These are phyloP conservation scores for Sapayoa aenigma DNA, from an alignment of 2,113 vertebrate species.

Conservation along the genomic window DNA sequence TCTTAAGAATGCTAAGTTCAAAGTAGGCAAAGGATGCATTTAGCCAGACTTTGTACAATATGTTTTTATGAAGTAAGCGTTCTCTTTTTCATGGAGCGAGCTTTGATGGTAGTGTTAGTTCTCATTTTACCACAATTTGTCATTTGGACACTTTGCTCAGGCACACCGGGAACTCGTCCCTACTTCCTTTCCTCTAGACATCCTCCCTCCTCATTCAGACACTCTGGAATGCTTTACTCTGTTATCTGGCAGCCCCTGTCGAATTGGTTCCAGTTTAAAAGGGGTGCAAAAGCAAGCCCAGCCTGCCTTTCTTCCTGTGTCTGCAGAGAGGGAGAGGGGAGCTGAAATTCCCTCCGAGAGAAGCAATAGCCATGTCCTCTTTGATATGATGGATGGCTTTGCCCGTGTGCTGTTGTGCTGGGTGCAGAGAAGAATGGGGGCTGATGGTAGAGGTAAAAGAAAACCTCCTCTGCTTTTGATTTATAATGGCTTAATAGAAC, in stretches of 20 bases:
- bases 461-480: neutral
- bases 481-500: neutral
- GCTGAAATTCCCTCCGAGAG: neutral
- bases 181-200: neutral
- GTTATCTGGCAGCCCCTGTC: rapidly evolving
- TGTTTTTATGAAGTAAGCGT: neutral
- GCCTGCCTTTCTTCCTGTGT: neutral
- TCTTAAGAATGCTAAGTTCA: neutral
- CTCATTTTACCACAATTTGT: neutral
- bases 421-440: neutral
- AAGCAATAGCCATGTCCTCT: neutral
- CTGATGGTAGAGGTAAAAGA: neutral
- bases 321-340: neutral
- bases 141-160: rapidly evolving
- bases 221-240: neutral
- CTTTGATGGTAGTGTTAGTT: neutral
- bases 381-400: neutral
- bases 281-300: neutral
- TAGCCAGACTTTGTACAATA: neutral
- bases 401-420: neutral
- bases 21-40: neutral
- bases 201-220: neutral
- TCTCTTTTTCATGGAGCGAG: neutral
- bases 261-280: neutral
- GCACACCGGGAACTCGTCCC: neutral